Evolutionary conservation across 1,140 invertebrate genomes (phyloP).

Genomic region (Drosophila pseudoobscura): DNA sequence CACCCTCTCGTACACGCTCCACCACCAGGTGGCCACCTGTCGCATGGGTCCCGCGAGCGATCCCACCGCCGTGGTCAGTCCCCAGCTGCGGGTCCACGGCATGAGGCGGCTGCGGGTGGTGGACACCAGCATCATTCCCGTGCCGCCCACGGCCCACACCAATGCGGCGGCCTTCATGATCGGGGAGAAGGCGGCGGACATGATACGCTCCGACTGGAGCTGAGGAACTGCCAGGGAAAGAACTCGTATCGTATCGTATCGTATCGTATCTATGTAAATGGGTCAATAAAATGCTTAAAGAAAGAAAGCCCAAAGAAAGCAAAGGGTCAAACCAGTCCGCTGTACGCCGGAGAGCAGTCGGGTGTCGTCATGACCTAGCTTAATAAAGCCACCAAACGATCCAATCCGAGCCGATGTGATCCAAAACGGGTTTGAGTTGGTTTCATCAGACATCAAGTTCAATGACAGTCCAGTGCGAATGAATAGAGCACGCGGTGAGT

Average conservation of each 20-base stretch:
- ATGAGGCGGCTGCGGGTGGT: slow-evolving; percentile 88
- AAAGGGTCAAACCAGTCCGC: not conserved
- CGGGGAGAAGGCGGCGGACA: slow-evolving; percentile 92
- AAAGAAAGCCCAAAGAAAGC: slow-evolving; percentile 43
- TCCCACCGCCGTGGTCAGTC: slow-evolving; percentile 89
- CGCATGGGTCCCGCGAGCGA: slow-evolving; percentile 91
- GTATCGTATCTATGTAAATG: slow-evolving; percentile 38
- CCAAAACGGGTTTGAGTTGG: slow-evolving; percentile 27
- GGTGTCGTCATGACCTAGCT: slow-evolving; percentile 56
- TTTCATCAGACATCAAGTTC: slow-evolving; percentile 33
- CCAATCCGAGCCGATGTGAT: not conserved
- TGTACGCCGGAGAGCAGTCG: slow-evolving; percentile 3
- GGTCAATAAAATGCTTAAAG: slow-evolving; percentile 56
- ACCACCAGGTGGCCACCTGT: slow-evolving; percentile 89
- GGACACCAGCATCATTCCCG: slow-evolving; percentile 90
- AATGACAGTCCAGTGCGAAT: slow-evolving; percentile 29
- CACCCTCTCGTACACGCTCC: slow-evolving; percentile 86
- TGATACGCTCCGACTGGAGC: slow-evolving; percentile 88
- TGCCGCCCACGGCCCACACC: slow-evolving; percentile 88
- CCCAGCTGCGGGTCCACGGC: slow-evolving; percentile 89
- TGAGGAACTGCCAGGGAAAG: not conserved
- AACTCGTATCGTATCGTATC: no score
- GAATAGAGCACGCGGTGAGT: not conserved
- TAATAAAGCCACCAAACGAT: slow-evolving; percentile 33
- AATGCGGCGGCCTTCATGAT: slow-evolving; percentile 92